Base-by-base conservation (phyloP, 2,797 vertebrate species). In the Mus caroli region DNA sequence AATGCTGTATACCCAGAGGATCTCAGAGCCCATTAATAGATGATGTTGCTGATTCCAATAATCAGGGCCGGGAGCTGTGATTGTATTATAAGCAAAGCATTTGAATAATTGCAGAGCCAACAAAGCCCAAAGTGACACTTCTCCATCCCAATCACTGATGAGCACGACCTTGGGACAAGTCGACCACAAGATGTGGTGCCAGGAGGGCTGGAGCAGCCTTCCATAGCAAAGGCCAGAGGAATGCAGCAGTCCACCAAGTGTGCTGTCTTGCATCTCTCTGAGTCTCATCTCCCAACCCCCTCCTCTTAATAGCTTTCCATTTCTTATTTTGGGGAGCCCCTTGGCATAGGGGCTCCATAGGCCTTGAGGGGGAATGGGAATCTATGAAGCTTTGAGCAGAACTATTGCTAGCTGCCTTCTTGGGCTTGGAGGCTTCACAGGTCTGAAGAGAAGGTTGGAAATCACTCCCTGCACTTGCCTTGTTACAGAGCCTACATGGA, bases 71-170 rank as follows among this genome's bases (percentile, higher is more conserved):
- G 80, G 96, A 97, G 78, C 93, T 80, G 79, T 97, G 97, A 97
- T 96, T 97, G 96, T 96, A 95, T 97, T 90, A 94, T 54, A 97
- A 97, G 97, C 93, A 97, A 98, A 97, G 83, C 76, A 97, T 97
- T 97, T 97, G 96, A 97, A 97, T 97, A 97, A 97, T 94, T 98
- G 75, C 87, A 91, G 64, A 89, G 62, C 83, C 52, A 73, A 87
- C 54, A 86, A 97, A 94, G 79, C 95, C 77, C 58, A 58, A 90
- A 97, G 83, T 97, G 93, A 91, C 93, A 94, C 93, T 92, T 92
- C 85, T 93, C 64, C 50, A 94, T 89, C 67, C 91, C 24, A 64
- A 17, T 88, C 86, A 85, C 86, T 97, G 97, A 97, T 97, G 97
- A 97, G 34, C 37, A 26, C 67, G 97, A 97, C 97, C 97, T 97